A percentile compares a stretch with the other conserved stretches of the same genome.
These are phyloP conservation scores for Prunella himalayana DNA, from an alignment of 2,113 vertebrate species.

Conservation along the genomic window DNA sequence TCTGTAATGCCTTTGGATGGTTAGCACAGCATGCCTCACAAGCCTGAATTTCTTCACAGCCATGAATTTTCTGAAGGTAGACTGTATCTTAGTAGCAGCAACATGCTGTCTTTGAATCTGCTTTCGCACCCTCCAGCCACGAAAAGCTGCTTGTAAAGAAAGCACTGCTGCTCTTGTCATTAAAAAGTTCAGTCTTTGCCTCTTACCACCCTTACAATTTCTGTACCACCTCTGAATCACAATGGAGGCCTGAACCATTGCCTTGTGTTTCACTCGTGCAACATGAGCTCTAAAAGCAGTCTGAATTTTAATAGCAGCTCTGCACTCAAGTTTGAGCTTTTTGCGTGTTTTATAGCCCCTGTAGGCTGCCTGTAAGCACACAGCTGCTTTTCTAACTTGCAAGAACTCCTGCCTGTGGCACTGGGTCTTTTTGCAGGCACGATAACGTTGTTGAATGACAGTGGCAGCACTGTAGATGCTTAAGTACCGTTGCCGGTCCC, in stretches of 20 bases:
- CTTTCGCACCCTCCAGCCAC: conserved; percentile 72
- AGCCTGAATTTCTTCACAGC: conserved; percentile 62
- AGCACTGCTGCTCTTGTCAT: conserved; percentile 67
- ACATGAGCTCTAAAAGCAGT: conserved; percentile 74
- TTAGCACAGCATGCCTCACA: conserved; percentile 50
- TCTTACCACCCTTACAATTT: conserved; percentile 18
- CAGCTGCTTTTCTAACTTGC: conserved; percentile 46
- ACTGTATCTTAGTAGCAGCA: conserved; percentile 80
- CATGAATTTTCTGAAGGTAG: conserved; percentile 70
- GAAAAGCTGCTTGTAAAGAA: conserved; percentile 80
- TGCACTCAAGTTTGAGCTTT: conserved; percentile 61
- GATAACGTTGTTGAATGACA: conserved; percentile 75
- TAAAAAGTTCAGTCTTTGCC: conserved; percentile 63
- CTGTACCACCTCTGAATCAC: conserved; percentile 86
- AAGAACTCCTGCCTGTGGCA: conserved; percentile 50
- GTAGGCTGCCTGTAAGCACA: conserved; percentile 81
- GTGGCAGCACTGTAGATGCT: conserved; percentile 47
- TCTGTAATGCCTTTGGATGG: conserved; percentile 76
- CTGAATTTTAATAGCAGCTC: conserved; percentile 80
- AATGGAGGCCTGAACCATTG: conserved; percentile 56
- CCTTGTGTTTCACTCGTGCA: conserved; percentile 56
- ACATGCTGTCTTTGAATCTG: conserved; percentile 35
- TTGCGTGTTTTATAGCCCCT: conserved; percentile 68
- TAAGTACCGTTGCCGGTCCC: conserved; percentile 49
- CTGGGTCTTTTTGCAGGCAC: conserved; percentile 42